These are phyloP conservation scores for Diabrotica virgifera DNA, from an alignment of 1,140 invertebrate species.

Conservation along the genomic window DNA sequence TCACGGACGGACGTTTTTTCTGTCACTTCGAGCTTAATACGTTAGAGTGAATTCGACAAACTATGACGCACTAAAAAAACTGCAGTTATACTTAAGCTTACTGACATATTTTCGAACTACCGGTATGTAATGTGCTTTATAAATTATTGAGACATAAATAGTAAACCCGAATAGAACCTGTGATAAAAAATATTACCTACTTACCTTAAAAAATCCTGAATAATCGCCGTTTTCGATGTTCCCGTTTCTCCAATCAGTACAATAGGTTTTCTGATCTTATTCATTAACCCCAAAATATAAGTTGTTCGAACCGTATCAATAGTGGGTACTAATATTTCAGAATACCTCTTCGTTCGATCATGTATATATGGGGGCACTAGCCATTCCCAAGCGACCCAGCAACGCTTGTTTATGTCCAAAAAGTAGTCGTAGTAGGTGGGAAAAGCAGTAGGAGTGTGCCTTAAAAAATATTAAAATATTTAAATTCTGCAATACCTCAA, in stretches of 20 bases:
- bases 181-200: not conserved
- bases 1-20: no score
- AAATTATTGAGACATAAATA: no score
- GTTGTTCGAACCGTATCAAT: constrained; percentile 77
- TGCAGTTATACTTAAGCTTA: no score
- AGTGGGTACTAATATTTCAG: constrained; percentile 84
- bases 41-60: no score
- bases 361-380: constrained; percentile 74
- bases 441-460: constrained; percentile 65
- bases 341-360: constrained; percentile 66
- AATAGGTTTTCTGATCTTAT: constrained; percentile 70
- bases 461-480: constrained; percentile 30
- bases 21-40: no score
- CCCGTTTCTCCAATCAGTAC: constrained; percentile 85
- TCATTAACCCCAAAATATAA: constrained; percentile 78
- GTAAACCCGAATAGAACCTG: no score
- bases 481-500: not conserved
- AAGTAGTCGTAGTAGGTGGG: constrained; percentile 78
- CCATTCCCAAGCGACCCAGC: constrained; percentile 85
- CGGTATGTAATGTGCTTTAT: no score
- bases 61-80: no score
- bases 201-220: constrained; percentile 70
- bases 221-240: constrained; percentile 87
- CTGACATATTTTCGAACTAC: no score
- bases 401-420: constrained; percentile 63